Evolutionary conservation across 2,797 vertebrate genomes (phyloP).

Genomic region (Gobio occitaniae): DNA sequence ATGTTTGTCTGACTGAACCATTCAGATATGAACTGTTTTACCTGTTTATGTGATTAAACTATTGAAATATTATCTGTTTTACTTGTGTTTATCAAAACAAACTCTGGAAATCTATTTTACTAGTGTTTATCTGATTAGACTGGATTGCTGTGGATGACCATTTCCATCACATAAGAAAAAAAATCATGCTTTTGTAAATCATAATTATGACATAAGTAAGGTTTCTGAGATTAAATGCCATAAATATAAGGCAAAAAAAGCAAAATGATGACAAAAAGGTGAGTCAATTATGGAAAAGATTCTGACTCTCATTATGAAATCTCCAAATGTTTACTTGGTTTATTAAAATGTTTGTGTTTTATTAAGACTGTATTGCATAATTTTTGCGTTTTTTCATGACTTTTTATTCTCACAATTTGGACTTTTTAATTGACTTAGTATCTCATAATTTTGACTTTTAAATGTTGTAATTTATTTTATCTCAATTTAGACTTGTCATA

Average conservation of each 20-base stretch:
- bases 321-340: not conserved
- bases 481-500: not conserved
- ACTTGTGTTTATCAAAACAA: not conserved
- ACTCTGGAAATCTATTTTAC: not conserved
- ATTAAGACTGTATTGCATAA: not conserved
- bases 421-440: not conserved
- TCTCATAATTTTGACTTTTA: not conserved
- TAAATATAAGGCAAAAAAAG: not conserved
- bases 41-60: conserved; percentile 4
- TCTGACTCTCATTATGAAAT: not conserved
- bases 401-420: not conserved
- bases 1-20: not conserved
- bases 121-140: not conserved
- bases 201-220: not conserved
- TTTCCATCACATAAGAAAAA: not conserved
- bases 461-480: not conserved
- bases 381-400: not conserved
- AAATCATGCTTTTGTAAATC: not conserved
- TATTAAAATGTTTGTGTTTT: not conserved
- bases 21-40: not conserved
- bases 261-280: too few species aligned
- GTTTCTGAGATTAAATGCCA: not conserved
- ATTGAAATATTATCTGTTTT: not conserved
- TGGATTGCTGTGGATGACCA: not conserved
- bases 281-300: not conserved